Conservation (phyloP, 2,113 vertebrate species). For the Marcusenius ussheri region DNA sequence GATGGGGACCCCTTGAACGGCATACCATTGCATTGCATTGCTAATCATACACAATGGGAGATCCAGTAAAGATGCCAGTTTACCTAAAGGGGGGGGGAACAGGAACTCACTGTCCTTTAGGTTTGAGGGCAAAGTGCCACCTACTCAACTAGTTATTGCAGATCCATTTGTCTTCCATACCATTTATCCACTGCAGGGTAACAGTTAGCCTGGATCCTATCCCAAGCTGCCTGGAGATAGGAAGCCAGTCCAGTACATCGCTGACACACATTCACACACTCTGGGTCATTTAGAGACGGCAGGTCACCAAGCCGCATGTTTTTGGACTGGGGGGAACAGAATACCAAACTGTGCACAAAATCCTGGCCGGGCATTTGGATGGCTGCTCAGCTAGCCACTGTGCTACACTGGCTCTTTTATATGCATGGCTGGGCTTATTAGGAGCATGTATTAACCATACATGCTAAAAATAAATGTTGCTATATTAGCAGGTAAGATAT, state of each 20-base stretch:
- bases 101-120: neutral
- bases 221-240: neutral
- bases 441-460: neutral
- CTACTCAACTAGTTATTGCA: neutral
- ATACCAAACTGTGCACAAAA: neutral
- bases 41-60: neutral
- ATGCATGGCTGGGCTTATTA: neutral
- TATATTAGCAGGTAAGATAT: neutral
- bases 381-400: neutral
- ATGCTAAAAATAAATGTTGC: neutral
- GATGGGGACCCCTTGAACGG: neutral
- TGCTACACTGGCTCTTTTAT: neutral
- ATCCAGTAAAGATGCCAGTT: neutral
- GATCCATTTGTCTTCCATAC: neutral
- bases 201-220: neutral
- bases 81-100: neutral
- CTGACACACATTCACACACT: neutral
- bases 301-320: neutral
- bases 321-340: neutral
- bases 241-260: neutral
- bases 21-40: neutral
- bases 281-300: neutral
- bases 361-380: neutral
- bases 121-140: neutral
- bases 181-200: neutral